A percentile compares a stretch with the other conserved stretches of the same genome.
Conservation (phyloP, 2,113 vertebrate genomes). For the Fulica atra region DNA sequence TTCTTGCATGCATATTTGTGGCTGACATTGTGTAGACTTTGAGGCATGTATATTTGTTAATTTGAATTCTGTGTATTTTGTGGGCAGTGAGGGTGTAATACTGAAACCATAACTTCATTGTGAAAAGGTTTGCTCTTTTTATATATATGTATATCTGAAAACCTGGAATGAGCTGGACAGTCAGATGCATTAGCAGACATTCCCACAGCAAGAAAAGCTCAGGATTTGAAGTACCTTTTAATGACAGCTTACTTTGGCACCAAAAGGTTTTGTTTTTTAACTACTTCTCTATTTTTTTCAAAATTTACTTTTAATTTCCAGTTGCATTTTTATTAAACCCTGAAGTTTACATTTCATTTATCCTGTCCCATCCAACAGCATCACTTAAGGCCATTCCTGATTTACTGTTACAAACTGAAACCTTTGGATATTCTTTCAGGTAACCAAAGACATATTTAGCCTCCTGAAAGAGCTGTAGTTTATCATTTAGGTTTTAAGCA, state of each 20-base stretch:
- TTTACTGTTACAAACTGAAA: background rate
- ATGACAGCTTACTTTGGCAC: background rate
- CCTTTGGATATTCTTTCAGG: background rate
- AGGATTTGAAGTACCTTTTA: background rate
- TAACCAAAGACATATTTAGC: background rate
- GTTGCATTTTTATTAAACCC: background rate
- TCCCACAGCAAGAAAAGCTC: background rate
- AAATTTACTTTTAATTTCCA: background rate
- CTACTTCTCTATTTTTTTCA: background rate
- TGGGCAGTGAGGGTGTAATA: constrained; percentile 38
- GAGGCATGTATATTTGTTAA: constrained; percentile 45
- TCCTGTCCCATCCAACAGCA: background rate
- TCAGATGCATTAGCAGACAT: background rate
- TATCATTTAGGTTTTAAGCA: background rate
- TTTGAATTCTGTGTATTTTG: constrained; percentile 59
- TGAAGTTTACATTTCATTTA: background rate
- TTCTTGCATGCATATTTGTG: constrained; percentile 65
- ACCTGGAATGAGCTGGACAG: background rate
- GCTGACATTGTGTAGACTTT: constrained; percentile 35
- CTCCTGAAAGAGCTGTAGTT: background rate
- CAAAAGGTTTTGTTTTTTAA: background rate
- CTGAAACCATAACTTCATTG: constrained; percentile 7
- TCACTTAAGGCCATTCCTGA: background rate
- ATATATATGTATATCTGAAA: background rate
- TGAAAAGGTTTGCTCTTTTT: background rate